Evolutionary conservation across 1,140 invertebrate genomes (phyloP), one percentile per base, ranked within the genome.

Genomic region (Aethina tumida): DNA sequence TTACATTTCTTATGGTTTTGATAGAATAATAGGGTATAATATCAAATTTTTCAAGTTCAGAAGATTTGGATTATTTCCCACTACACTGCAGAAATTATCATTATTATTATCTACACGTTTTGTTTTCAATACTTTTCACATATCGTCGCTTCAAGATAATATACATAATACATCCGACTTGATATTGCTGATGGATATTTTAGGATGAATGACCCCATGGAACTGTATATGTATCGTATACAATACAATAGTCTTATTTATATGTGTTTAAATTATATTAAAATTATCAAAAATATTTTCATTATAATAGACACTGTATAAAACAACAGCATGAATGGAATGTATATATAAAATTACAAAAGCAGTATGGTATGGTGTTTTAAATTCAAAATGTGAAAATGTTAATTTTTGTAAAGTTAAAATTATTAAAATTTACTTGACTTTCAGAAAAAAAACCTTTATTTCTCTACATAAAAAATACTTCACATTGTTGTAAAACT

Each of bases 261-360:
- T 51, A 48, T 51, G 49, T 47, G 41, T 41, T 42, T 46, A 39
- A 47, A 42, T 51, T 48, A 51, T 51, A 41, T 41, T 42, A 50
- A 39, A 47, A 42, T 51, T 48, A 51, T 51, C 45, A 51, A 46
- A 44, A 34, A 53, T 53, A 53, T 53, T 53, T 53, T 53, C 45
- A 53, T 48, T 43, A 53, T 41, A 46, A 48, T 45, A 47, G 44
- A 53, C 38, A 45, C 41, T 50, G 45, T 50, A 45, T 53, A 53
- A 53, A 52, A 41, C 26, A 44, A 41, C 43, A 45, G 44, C 37
- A 53, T 44, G 42, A 44, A 41, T 53, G 47, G 48, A 43, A 40
- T 52, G 47, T 52, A 49, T 39, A 52, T 52, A 52, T 41, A 47
- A 43, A 35, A 47, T 33, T 46, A 47, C 46, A 40, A 49, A 49